Conservation (phyloP, 1,140 invertebrate species). For the Laupala kohalensis region DNA sequence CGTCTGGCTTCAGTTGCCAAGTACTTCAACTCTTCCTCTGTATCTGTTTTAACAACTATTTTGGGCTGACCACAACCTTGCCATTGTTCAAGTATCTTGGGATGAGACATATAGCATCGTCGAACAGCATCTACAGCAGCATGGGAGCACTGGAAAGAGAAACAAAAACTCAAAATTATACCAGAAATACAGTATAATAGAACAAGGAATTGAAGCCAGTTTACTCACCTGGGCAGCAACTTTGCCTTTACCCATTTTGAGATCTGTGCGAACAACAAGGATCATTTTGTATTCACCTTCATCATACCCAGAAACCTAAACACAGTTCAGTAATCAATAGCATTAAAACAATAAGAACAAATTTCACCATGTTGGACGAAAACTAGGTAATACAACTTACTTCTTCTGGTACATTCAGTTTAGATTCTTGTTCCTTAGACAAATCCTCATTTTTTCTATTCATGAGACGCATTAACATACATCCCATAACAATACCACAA, state of each 20-base stretch:
- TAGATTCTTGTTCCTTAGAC: not conserved
- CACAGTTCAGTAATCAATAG: not conserved
- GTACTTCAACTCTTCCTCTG: slow-evolving; percentile 17
- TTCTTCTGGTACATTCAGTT: not conserved
- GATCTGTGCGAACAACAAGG: slow-evolving; percentile 37
- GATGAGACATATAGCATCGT: slow-evolving; percentile 21
- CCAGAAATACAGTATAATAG: not conserved
- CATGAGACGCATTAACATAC: not conserved
- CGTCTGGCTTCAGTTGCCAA: slow-evolving; percentile 25
- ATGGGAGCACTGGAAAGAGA: slow-evolving; percentile 43
- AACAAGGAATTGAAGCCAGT: not conserved
- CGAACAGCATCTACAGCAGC: slow-evolving; percentile 33
- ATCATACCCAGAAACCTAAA: not conserved
- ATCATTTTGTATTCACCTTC: slow-evolving; percentile 29
- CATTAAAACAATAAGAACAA: too few relatives aligned
- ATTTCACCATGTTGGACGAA: too few relatives aligned
- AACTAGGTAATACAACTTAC: too few relatives aligned
- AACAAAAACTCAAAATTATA: not conserved
- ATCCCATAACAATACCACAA: not conserved
- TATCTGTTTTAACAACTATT: slow-evolving; percentile 34
- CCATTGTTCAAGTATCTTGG: slow-evolving; percentile 32
- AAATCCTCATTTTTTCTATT: not conserved
- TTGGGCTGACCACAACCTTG: slow-evolving; percentile 35
- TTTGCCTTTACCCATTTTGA: slow-evolving; percentile 47
- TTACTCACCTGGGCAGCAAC: slow-evolving; percentile 32